phyloP scores from a whole-genome alignment of 1,140 invertebrate species.

The Diorhabda sublineata region DNA sequence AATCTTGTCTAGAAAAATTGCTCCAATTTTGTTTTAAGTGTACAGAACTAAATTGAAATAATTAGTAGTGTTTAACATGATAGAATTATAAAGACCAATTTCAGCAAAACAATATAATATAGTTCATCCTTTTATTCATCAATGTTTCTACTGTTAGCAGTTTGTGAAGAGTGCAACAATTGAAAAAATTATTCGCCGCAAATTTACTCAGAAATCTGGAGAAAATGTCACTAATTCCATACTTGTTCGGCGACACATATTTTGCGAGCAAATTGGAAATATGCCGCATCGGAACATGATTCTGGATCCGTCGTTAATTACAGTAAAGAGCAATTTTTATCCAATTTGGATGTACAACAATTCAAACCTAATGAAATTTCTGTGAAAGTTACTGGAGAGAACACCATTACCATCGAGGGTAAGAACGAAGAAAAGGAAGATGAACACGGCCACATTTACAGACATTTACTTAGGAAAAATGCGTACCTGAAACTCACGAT shows the following conservation, averaged over 20 bases:
- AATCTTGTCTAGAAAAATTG: too few relatives aligned
- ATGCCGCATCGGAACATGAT: slow-evolving; percentile 33
- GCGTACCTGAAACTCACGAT: slow-evolving; percentile 64
- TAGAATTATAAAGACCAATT: too few relatives aligned
- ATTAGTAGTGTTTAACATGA: too few relatives aligned
- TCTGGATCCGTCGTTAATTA: slow-evolving; percentile 46
- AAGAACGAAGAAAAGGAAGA: slow-evolving; percentile 75
- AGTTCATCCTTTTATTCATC: too few relatives aligned
- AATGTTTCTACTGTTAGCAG: too few relatives aligned
- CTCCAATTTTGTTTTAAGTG: too few relatives aligned
- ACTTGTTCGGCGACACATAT: slow-evolving; percentile 22
- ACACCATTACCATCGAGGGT: slow-evolving; percentile 62
- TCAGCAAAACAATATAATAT: too few relatives aligned
- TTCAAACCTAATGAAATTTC: slow-evolving; percentile 79
- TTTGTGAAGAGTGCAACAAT: too few relatives aligned
- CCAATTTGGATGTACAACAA: slow-evolving; percentile 77
- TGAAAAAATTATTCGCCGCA: too few relatives aligned
- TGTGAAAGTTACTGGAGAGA: slow-evolving; percentile 73
- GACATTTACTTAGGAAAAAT: slow-evolving; percentile 69
- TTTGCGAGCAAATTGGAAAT: slow-evolving; percentile 51
- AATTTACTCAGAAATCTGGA: too few relatives aligned
- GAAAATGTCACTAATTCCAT: slow-evolving; percentile 33
- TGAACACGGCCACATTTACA: slow-evolving; percentile 67
- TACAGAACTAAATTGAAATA: too few relatives aligned
- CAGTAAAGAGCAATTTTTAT: slow-evolving; percentile 61